Percentiles rank a stretch among this genome's conserved stretches.
Evolutionary conservation across 2,888 invertebrate species (phyloP).

Genomic region (Embidobia sp.): DNA sequence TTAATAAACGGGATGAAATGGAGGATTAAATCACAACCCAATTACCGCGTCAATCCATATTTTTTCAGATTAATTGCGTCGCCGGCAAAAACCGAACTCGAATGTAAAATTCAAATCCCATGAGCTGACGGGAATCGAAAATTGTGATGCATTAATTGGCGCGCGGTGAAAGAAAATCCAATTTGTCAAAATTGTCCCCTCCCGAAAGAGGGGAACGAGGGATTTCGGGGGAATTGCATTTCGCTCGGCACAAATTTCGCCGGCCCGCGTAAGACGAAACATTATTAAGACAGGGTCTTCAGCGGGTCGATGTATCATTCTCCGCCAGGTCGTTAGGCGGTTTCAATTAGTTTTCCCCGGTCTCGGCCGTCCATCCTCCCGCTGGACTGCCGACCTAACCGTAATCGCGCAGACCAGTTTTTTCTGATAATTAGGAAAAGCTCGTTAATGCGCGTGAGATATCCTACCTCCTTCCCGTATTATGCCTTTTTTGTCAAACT

Average conservation of each 20-base stretch:
- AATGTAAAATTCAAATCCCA: too few relatives aligned
- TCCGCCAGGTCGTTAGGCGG: conserved; percentile 80
- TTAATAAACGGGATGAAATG: conserved; percentile 62
- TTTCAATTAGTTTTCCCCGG: conserved; percentile 81
- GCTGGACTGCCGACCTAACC: conserved; percentile 68
- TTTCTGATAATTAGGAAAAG: conserved; percentile 80
- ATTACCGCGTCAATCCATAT: conserved; percentile 53
- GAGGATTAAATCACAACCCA: conserved; percentile 55
- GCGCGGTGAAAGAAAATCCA: too few relatives aligned
- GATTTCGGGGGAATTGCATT: conserved; percentile 71
- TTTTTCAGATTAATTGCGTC: conserved; percentile 41
- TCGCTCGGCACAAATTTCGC: conserved; percentile 67
- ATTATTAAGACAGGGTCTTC: conserved; percentile 78
- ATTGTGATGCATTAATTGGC: too few relatives aligned
- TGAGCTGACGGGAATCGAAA: too few relatives aligned
- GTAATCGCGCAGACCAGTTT: conserved; percentile 78
- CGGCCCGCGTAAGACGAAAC: conserved; percentile 74
- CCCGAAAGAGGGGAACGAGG: conserved; percentile 22
- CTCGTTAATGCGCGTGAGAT: conserved; percentile 78
- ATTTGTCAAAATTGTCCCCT: conserved; percentile 5
- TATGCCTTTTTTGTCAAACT: conserved; percentile 39
- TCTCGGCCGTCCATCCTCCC: conserved; percentile 66
- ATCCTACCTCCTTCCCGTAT: conserved; percentile 64
- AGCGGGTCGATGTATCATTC: conserved; percentile 80
- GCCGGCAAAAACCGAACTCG: conserved; percentile 13